Conservation (phyloP, 2,888 invertebrate genomes). For the Marronus borbonicus region DNA sequence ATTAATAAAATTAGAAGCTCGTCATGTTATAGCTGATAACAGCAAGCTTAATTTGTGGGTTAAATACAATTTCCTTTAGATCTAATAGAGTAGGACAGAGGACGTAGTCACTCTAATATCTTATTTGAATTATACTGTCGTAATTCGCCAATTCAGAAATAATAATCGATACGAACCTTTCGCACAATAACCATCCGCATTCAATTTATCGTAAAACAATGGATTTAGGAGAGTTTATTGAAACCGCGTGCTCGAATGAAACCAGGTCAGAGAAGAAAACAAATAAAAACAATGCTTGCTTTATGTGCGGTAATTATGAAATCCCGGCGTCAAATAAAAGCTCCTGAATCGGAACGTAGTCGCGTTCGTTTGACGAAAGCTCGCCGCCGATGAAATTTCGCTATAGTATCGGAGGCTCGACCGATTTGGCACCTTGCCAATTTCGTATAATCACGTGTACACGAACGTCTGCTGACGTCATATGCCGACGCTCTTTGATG, state of each 20-base stretch:
- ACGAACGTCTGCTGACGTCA: conserved; percentile 56
- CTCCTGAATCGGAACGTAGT: conserved; percentile 41
- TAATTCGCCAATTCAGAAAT: conserved; percentile 1
- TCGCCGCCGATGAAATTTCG: conserved; percentile 24
- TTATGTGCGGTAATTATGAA: conserved; percentile 37
- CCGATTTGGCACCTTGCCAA: conserved; percentile 52
- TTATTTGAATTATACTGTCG: background rate
- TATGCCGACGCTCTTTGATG: conserved; percentile 44
- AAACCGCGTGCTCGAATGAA: conserved; percentile 3
- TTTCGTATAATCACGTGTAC: conserved; percentile 53
- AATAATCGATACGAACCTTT: conserved; percentile 28
- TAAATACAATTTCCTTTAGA: too few species aligned
- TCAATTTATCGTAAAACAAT: conserved; percentile 29
- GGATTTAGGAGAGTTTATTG: conserved; percentile 22
- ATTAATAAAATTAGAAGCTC: too few species aligned
- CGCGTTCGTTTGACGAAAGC: conserved; percentile 36
- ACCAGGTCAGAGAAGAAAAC: conserved; percentile 34
- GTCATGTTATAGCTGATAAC: too few species aligned
- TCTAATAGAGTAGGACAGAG: background rate
- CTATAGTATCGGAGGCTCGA: conserved; percentile 46
- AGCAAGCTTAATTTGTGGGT: too few species aligned
- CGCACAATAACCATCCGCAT: conserved; percentile 11
- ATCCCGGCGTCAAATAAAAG: conserved; percentile 32
- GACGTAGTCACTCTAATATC: background rate
- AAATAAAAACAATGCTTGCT: conserved; percentile 44